A percentile compares a stretch with the other conserved stretches of the same genome.
phyloP scores from a whole-genome alignment of 2,888 invertebrate genomes.

The Himalopsyche anomala region DNA sequence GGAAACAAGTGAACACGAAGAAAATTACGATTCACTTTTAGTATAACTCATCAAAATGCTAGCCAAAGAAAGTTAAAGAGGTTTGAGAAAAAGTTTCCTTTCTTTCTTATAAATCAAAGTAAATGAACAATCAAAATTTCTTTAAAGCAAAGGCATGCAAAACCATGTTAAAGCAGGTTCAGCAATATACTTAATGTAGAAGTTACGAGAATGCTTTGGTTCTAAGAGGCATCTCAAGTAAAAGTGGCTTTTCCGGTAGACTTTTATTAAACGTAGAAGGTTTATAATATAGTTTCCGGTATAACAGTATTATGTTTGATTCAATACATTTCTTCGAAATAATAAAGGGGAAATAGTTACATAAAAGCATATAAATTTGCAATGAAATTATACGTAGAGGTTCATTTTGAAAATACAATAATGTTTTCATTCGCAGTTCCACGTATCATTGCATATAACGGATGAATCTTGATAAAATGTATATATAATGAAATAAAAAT shows the following conservation, averaged over 20 bases:
- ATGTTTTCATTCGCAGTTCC: no score
- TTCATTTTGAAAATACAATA: no score
- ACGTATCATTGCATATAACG: no score
- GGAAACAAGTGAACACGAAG: no score
- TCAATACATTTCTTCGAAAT: background rate
- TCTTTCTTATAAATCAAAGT: slow-evolving; percentile 12
- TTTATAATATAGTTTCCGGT: slow-evolving; percentile 13
- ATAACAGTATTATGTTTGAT: background rate
- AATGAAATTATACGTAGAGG: no score
- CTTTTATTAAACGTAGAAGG: background rate
- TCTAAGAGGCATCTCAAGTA: background rate
- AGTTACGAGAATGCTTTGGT: slow-evolving; percentile 1
- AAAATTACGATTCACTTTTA: no score
- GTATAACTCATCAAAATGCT: no score
- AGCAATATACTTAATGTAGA: background rate
- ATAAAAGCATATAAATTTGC: no score
- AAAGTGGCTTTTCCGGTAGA: slow-evolving; percentile 1
- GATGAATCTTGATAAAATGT: no score
- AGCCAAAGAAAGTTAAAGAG: background rate
- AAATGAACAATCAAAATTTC: slow-evolving; percentile 29
- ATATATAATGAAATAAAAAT: no score
- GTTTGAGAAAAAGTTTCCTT: background rate
- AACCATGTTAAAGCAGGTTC: background rate
- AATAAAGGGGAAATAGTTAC: no score
- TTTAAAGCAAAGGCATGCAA: background rate